Percentiles rank a stretch among this genome's conserved stretches.
Evolutionary conservation across 2,888 invertebrate species (phyloP).

Genomic region (Pseudococcus viburni): DNA sequence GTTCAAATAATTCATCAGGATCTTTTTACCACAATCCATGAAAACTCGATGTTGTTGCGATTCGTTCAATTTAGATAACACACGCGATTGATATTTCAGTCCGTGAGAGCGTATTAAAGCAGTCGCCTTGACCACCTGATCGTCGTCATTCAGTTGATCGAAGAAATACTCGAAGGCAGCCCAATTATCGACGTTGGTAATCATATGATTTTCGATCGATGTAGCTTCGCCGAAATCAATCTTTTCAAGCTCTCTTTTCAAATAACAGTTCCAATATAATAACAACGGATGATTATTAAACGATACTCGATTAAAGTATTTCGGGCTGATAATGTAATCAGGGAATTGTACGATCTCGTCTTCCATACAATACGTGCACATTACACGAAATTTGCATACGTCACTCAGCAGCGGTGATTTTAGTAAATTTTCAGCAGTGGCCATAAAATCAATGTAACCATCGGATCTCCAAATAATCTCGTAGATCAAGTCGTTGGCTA

Average conservation of each 20-base stretch:
- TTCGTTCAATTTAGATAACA: background rate
- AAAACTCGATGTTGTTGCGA: no score
- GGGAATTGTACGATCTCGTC: background rate
- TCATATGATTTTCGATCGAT: background rate
- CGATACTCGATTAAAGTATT: background rate
- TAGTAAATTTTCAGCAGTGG: background rate
- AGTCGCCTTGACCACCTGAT: background rate
- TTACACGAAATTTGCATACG: background rate
- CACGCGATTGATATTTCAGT: background rate
- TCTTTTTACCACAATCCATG: no score
- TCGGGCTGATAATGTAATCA: background rate
- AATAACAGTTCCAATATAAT: background rate
- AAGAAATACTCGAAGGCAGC: background rate
- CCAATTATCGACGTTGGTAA: background rate
- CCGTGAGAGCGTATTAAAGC: background rate
- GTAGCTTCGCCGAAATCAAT: background rate
- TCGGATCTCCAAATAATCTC: background rate
- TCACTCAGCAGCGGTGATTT: background rate
- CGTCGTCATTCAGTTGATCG: background rate
- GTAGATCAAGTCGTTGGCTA: background rate
- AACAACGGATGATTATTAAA: background rate
- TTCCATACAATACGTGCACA: background rate
- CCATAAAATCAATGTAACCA: background rate
- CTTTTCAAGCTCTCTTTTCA: background rate
- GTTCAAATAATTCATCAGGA: no score